These are phyloP conservation scores for Drosophila sturtevanti DNA, from an alignment of 1,140 invertebrate genomes.

Conservation along the genomic window DNA sequence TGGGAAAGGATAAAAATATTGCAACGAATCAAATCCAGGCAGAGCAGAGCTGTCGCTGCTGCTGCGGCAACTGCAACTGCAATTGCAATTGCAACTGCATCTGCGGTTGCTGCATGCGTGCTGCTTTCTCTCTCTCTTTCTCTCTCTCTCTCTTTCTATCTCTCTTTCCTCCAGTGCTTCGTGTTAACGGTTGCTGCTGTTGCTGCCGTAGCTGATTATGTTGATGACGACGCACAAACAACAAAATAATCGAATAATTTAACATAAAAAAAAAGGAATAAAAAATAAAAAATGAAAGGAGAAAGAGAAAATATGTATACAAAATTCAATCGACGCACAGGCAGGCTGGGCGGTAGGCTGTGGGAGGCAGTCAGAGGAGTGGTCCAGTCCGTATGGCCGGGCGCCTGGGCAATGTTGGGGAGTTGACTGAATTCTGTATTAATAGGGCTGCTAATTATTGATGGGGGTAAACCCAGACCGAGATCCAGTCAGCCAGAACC, in stretches of 20 bases:
- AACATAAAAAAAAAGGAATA: conserved; percentile 39
- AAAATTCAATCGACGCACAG: conserved; percentile 59
- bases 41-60: conserved; percentile 1
- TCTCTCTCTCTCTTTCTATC: too few relatives aligned
- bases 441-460: conserved; percentile 76
- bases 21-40: conserved; percentile 48
- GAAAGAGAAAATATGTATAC: conserved; percentile 6
- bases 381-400: background rate
- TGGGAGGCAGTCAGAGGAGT: too few relatives aligned
- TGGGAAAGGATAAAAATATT: conserved; percentile 47
- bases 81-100: conserved; percentile 12
- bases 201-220: conserved; percentile 51
- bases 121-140: too few relatives aligned
- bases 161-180: background rate
- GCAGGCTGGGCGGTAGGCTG: too few relatives aligned
- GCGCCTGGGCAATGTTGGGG: background rate
- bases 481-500: conserved; percentile 1
- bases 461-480: conserved; percentile 15
- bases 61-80: background rate
- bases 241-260: conserved; percentile 73
- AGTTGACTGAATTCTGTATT: conserved; percentile 32
- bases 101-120: conserved; percentile 2
- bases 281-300: conserved; percentile 18
- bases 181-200: conserved; percentile 14
- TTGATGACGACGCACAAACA: conserved; percentile 66